These are phyloP conservation scores for Lepisosteus oculatus DNA, from an alignment of 2,113 vertebrate genomes.

Conservation along the genomic window DNA sequence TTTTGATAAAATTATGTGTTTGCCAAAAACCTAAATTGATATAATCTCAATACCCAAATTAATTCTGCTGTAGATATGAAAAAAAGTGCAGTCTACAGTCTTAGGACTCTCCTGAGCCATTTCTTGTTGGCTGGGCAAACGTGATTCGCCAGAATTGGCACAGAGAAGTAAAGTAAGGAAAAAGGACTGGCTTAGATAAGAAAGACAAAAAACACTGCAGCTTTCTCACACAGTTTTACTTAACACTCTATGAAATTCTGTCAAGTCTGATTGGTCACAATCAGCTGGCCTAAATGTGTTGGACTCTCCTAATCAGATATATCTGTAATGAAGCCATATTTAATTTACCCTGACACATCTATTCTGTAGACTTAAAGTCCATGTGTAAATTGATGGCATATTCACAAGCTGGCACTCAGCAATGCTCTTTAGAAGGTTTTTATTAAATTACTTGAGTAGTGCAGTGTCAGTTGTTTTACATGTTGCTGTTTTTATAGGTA, in stretches of 20 bases:
- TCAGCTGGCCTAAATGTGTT: constrained; percentile 31
- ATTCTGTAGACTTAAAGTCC: constrained; percentile 26
- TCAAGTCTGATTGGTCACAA: constrained; percentile 24
- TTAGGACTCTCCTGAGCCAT: constrained; percentile 22
- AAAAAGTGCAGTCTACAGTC: constrained; percentile 23
- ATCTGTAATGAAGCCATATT: constrained; percentile 29
- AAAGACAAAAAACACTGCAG: constrained; percentile 1
- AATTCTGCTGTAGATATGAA: constrained; percentile 20
- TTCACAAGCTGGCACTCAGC: constrained; percentile 17
- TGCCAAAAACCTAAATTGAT: neutral
- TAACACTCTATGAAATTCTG: constrained; percentile 22
- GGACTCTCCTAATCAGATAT: constrained; percentile 38
- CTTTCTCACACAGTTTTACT: constrained; percentile 13
- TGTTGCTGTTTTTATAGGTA: neutral
- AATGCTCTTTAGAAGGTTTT: neutral
- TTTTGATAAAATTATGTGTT: constrained; percentile 1
- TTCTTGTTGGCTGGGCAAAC: constrained; percentile 13
- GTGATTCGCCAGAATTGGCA: constrained; percentile 17
- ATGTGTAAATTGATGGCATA: constrained; percentile 10
- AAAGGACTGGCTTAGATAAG: constrained; percentile 14
- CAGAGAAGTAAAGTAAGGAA: neutral
- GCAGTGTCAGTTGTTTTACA: constrained; percentile 4
- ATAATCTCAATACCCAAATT: neutral
- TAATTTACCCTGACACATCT: constrained; percentile 33
- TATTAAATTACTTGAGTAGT: constrained; percentile 11